Conservation (phyloP, 2,797 vertebrate genomes). For the Xenentodon cancila region DNA sequence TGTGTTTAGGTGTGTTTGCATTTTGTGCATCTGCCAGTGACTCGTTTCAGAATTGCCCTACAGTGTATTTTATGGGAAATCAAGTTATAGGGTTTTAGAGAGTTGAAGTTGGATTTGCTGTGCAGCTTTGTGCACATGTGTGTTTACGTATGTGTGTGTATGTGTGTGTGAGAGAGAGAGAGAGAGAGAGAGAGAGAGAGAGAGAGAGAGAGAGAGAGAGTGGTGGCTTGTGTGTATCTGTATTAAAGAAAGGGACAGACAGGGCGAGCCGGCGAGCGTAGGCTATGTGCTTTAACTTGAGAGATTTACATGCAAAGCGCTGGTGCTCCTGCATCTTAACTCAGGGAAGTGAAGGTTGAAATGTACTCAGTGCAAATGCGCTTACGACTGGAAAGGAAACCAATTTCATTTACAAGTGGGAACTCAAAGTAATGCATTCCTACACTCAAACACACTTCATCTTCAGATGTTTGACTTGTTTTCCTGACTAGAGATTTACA, state of each 20-base stretch:
- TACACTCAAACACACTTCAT: slow-evolving; percentile 56
- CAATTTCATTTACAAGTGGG: slow-evolving; percentile 77
- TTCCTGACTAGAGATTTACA: slow-evolving; percentile 60
- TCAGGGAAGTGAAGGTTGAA: slow-evolving; percentile 78
- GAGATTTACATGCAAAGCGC: slow-evolving; percentile 80
- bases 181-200: too few species aligned
- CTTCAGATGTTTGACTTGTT: slow-evolving; percentile 69
- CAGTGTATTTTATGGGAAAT: slow-evolving; percentile 56
- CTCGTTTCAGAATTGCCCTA: slow-evolving; percentile 53
- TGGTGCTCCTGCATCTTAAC: slow-evolving; percentile 73
- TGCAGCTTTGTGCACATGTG: slow-evolving; percentile 35
- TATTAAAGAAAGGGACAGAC: slow-evolving; percentile 48
- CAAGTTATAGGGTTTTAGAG: slow-evolving; percentile 59
- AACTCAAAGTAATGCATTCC: slow-evolving; percentile 70
- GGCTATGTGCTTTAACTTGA: slow-evolving; percentile 74
- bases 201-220: too few species aligned
- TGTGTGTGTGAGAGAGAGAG: slow-evolving; percentile 12
- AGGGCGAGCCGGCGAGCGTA: slow-evolving; percentile 64
- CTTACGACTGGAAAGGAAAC: slow-evolving; percentile 74
- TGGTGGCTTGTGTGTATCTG: slow-evolving; percentile 13
- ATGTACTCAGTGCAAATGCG: slow-evolving; percentile 77
- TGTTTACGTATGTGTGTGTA: slow-evolving; percentile 19
- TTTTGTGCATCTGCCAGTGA: slow-evolving; percentile 37
- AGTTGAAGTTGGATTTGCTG: slow-evolving; percentile 67
- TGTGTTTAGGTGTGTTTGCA: slow-evolving; percentile 3